Base-by-base conservation (phyloP, 1,140 invertebrate species). In the Octopus bimaculoides region DNA sequence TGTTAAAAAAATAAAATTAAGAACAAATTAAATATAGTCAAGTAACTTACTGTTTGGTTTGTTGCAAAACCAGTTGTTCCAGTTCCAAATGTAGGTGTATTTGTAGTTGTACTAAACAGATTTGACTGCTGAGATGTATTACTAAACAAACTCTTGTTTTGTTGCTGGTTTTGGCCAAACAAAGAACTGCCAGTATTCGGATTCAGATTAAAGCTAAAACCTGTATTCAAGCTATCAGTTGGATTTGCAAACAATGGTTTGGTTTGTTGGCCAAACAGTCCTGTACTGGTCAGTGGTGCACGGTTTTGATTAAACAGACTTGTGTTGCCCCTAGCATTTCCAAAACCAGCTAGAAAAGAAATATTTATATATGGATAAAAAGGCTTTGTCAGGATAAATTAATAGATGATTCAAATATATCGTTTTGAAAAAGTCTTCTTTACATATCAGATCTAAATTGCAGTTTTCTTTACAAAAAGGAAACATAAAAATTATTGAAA, bases 1-100 rank as follows among this genome's bases (percentile, higher is more conserved):
- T 66, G n/a, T 66, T n/a, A 66, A 12, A 66, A 66, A 14, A 12
- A 66, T 66, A 2, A 12, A 66, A 66, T 12, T 66, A 66, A 66
- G 12, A n/a, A 66, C 61, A 14, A 75, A 41, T 75, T 52, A 6
- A 41, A 10, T 75, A 17, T 41, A 75, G 8, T 75, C 6, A 75
- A 52, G 26, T n/a, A 41, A 71, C 17, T 71, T 71, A 71, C 74
- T 17, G 26, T 52, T 41, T 91, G 90, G 17, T 83, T 83, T 26
- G 91, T 89, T 80, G 93, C 93, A 83, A 93, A 93, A 0, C 90
- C 90, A 53, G 82, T 82, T 54, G 83, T 69, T 82, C 90, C 89
- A 52, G 89, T 84, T 52, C 92, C 90, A 76, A 91, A 88, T 12
- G 78, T 79, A 54, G 79, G 92, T 0, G 91, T 92, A 6, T 92